Base-by-base conservation (phyloP, 1,140 invertebrate genomes). In the Ectropis grisescens region DNA sequence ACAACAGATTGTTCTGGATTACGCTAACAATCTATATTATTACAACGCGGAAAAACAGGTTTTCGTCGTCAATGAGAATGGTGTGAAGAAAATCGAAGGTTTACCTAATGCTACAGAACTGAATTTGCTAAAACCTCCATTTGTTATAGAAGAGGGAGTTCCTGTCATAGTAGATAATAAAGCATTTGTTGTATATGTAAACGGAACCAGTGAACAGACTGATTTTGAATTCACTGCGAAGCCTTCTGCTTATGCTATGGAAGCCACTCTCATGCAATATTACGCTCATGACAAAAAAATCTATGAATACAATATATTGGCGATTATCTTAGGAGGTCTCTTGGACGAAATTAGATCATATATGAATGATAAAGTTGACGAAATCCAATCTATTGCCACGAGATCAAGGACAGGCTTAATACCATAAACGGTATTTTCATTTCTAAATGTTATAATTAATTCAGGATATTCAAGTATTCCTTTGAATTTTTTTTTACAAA, bases 251-350 rank as follows among this genome's bases (percentile, higher is more conserved):
- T 65, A 53, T 13, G 46, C 48, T 1, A 36, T 58, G 11, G 67
- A 74, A 38, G 55, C 48, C 0, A 47, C 49, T 0, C 19, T 65
- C 0, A 41, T 76, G 6, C 58, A 68, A 22, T 76, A 65, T 28
- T 68, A 57, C 13, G 68, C 47, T 9, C 46, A 48, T 19, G 43
- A 72, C 5, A 70, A 68, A 22, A 66, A 68, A 11, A 66, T 76
- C 28, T 76, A 76, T 13, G 58, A 74, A 39, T 70, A 61, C 30
- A 69, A 69, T 13, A 5, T 68, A 1, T 12, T 66, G 4, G n/a
- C 26, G 1, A 25, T 66, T 0, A 4, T 59, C 2, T 9, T 57
- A 3, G 12, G 24, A 1, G 41, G 37, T 10, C 1, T 50, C 9
- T 15, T 54, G 9, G 36, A 41, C 26, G 53, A 54, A 11, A 8